Percentiles rank a stretch among this genome's conserved stretches.
Evolutionary conservation across 2,113 vertebrate genomes (phyloP).

Genomic region (Chionomys nivalis): DNA sequence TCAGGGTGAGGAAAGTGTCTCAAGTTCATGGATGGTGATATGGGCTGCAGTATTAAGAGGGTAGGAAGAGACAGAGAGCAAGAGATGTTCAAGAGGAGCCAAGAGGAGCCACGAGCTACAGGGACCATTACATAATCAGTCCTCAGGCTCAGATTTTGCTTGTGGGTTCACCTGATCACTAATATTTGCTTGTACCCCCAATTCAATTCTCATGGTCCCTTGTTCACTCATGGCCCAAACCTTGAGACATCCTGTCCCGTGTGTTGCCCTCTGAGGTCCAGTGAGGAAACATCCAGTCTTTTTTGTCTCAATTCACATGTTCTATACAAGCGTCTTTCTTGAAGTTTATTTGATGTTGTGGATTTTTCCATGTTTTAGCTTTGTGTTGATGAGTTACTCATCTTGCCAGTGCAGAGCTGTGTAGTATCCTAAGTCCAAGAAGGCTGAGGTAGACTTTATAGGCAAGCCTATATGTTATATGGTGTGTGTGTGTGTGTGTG

Average conservation of each 20-base stretch:
- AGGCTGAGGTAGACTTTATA: fast-evolving
- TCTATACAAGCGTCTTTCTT: neutral
- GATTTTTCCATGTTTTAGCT: neutral
- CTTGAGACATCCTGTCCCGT: fast-evolving
- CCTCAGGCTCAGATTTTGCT: neutral
- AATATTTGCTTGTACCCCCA: neutral
- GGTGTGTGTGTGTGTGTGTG: neutral
- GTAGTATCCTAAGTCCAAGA: neutral
- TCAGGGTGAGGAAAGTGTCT: fast-evolving
- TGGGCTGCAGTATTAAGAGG: neutral
- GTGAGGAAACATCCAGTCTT: fast-evolving
- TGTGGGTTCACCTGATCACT: neutral
- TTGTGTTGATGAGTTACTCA: neutral
- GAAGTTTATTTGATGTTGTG: fast-evolving
- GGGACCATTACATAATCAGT: fast-evolving
- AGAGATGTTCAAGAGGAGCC: neutral
- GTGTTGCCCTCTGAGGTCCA: fast-evolving
- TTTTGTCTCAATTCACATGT: neutral
- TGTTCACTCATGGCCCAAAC: fast-evolving
- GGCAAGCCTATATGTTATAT: fast-evolving
- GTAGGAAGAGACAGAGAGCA: neutral
- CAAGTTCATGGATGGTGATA: neutral
- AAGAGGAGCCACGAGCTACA: fast-evolving
- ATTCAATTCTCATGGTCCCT: too few species aligned
- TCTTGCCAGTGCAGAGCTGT: fast-evolving